Base-by-base conservation (phyloP, 2,888 invertebrate species). In the Agriopis marginaria region DNA sequence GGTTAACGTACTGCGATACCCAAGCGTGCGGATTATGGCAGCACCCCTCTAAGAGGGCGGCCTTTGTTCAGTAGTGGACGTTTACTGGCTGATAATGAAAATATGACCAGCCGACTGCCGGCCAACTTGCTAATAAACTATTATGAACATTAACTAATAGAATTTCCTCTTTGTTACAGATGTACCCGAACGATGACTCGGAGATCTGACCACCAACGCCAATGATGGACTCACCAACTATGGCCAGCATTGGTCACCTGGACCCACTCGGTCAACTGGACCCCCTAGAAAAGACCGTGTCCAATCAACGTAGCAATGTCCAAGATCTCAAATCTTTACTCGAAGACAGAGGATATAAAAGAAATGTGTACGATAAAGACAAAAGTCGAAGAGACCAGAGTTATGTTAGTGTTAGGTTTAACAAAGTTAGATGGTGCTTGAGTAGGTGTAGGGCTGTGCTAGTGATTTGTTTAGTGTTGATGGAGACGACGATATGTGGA, bases 341-440 rank as follows among this genome's bases (percentile, higher is more conserved):
- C 80, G 93, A 93, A 85, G 94, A 94, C 75, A 92, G 94, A 94
- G 94, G 93, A 74, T 87, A 86, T 66, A 84, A 74, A 61, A 75
- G 77, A 71, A 77, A 77, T 73, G 73, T 75, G 61, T 77, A 83
- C 68, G 82, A 78, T 66, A 79, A 76, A 66, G 82, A 82, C 74
- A 84, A 85, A 77, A 83, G 77, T 77, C 62, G 73, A 85, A 87
- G 87, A 84, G 88, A 86, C 86, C 88, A 49, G 7, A 7, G 55
- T 63, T 73, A 70, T 56, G 65, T 81, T 87, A 86, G 80, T 85
- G 83, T 84, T 85, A 83, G 80, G 82, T 84, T 70, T 85, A 83
- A 83, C 84, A 83, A 85, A 72, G 83, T 85, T 71, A 81, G 85
- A 81, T 88, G 91, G 88, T 92, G 89, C 88, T 91, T 84, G 84